Evolutionary conservation across 2,888 invertebrate species (phyloP), one percentile per base, ranked within the genome.

Genomic region (Erebia aethiops): DNA sequence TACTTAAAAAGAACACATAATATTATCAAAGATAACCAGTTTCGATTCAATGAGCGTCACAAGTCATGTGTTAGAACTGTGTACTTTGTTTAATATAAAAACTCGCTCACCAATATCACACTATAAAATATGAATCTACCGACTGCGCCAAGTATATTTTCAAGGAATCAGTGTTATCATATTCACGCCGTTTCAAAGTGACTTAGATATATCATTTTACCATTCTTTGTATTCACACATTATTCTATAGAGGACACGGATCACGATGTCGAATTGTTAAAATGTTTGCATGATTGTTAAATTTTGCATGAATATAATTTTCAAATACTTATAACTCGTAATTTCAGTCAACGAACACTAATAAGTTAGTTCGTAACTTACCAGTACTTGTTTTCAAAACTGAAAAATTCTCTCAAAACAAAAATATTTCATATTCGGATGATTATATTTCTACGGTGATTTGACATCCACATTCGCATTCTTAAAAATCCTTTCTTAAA

Each of bases 261-360:
- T 35, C 35, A 35, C 35, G 35, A 35, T 35, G 13, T 41, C 51
- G 56, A 26, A 21, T 54, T 60, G 64, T 58, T 58, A 16, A 61
- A 61, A 13, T 66, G 46, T 60, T 54, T 52, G 66, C 65, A 66
- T 70, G 65, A 21, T 41, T 70, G 70, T 70, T 52, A 58, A 49
- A 58, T 46, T 54, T 66, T 51, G 72, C 70, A 72, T 72, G 72
- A 58, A 3, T 26, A 66, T 1, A 13, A 21, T 13, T 18, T 56
- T 56, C 21, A 52, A 51, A 43, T 11, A 43, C 43, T 43, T 43
- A 43, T 1, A 11, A 46, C 43, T 26, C 26, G 26, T 26, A 3
- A 26, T 35, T 35, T 35, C 35, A 35, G 35, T 35, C 35, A 35
- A 35, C 35, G 7, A 26, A 26, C 26, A 26, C 26, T 35, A 35